phyloP scores from a whole-genome alignment of 2,113 vertebrate species.

The Tor tambroides region DNA sequence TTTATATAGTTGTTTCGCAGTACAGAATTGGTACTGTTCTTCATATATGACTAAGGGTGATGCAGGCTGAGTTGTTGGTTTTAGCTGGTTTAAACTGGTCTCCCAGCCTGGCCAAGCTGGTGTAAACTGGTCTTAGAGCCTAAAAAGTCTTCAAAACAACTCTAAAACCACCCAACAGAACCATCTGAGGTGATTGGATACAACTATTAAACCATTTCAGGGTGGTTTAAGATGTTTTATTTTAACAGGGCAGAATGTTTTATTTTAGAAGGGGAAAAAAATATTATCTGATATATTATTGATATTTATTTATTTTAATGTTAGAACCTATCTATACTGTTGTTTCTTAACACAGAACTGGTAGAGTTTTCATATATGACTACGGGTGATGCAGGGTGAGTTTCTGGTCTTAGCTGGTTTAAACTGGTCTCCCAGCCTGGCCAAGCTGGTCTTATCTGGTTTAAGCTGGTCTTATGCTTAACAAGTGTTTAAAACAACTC shows the following conservation, averaged over 20 bases:
- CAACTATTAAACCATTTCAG: background rate
- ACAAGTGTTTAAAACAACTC: too few relatives aligned
- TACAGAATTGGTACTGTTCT: background rate
- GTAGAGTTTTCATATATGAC: too few relatives aligned
- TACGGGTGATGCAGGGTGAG: too few relatives aligned
- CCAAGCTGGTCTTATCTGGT: too few relatives aligned
- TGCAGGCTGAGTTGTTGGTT: background rate
- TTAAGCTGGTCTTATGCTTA: too few relatives aligned
- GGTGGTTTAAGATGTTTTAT: background rate
- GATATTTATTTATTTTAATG: too few relatives aligned
- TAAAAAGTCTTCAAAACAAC: background rate
- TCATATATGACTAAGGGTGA: background rate
- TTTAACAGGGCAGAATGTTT: background rate
- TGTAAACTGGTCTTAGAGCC: background rate
- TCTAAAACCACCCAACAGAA: background rate
- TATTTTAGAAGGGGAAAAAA: too few relatives aligned
- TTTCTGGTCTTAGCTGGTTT: too few relatives aligned
- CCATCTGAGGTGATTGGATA: background rate
- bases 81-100: background rate
- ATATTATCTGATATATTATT: too few relatives aligned
- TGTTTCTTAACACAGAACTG: too few relatives aligned
- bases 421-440: too few relatives aligned
- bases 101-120: background rate
- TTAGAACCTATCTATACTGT: too few relatives aligned
- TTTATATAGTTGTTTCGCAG: background rate